Evolutionary conservation across 2,113 vertebrate species (phyloP).

Genomic region (Dermatemys mawii): DNA sequence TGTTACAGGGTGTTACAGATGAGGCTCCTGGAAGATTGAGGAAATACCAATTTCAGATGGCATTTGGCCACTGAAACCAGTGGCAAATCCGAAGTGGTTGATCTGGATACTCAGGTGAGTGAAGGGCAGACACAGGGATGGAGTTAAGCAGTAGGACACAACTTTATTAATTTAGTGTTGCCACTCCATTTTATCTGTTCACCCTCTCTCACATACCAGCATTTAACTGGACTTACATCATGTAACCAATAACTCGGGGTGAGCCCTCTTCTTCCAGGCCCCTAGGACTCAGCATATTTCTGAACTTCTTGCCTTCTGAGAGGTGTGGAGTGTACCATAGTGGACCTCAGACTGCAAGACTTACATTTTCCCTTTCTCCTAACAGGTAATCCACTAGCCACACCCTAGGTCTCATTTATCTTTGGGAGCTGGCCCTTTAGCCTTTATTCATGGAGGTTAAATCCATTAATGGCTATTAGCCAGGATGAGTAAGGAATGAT

Average conservation of each 20-base stretch:
- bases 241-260: not conserved
- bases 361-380: not conserved
- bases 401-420: not conserved
- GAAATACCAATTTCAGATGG: not conserved
- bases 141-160: not conserved
- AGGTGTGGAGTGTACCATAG: not conserved
- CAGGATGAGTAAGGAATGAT: too few relatives aligned
- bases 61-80: not conserved
- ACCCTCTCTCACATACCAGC: not conserved
- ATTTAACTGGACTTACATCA: not conserved
- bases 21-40: not conserved
- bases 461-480: too few relatives aligned
- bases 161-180: not conserved
- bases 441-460: not conserved
- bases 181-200: not conserved
- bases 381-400: not conserved
- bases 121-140: not conserved
- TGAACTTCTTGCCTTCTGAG: not conserved
- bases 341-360: not conserved
- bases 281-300: not conserved
- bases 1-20: not conserved
- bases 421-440: not conserved
- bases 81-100: not conserved
- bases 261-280: not conserved
- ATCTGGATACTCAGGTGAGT: not conserved